phyloP scores from a whole-genome alignment of 2,888 invertebrate genomes.

The Pomacea canaliculata region DNA sequence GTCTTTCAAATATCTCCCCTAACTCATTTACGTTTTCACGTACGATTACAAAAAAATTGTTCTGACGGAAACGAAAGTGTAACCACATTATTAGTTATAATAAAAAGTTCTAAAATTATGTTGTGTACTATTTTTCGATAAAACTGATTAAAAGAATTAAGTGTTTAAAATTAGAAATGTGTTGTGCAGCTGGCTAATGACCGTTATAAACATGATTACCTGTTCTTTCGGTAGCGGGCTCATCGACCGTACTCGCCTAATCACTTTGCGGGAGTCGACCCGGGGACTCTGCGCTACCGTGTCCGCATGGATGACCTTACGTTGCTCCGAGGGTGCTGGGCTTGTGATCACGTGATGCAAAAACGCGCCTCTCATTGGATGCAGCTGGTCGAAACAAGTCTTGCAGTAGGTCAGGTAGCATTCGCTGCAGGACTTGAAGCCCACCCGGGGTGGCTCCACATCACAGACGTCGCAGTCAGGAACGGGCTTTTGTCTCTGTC shows the following conservation, averaged over 20 bases:
- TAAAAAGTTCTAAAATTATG: too few relatives aligned
- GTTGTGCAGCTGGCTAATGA: too few relatives aligned
- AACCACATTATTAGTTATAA: too few relatives aligned
- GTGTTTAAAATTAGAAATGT: too few relatives aligned
- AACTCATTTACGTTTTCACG: too few relatives aligned
- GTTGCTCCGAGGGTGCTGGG: constrained; percentile 7
- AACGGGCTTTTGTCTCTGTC: constrained; percentile 10
- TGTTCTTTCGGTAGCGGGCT: constrained; percentile 19
- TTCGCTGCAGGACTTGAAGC: constrained; percentile 31
- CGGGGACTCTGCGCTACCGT: neutral
- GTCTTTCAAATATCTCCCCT: too few relatives aligned
- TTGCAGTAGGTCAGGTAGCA: constrained; percentile 33
- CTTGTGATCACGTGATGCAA: constrained; percentile 35
- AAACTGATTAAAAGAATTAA: too few relatives aligned
- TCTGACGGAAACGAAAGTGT: too few relatives aligned
- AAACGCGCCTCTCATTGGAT: constrained; percentile 36
- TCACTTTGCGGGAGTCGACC: neutral
- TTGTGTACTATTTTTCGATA: too few relatives aligned
- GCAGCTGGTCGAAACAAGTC: constrained; percentile 31
- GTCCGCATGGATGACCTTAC: constrained; percentile 5
- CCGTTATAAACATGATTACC: constrained; percentile 10
- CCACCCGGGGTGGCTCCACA: constrained; percentile 28
- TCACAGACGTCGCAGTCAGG: constrained; percentile 34
- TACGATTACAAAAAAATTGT: too few relatives aligned
- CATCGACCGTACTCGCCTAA: constrained; percentile 21